Percentiles rank a stretch among this genome's conserved stretches.
phyloP scores from a whole-genome alignment of 2,888 invertebrate genomes.

The Andrena dorsata region DNA sequence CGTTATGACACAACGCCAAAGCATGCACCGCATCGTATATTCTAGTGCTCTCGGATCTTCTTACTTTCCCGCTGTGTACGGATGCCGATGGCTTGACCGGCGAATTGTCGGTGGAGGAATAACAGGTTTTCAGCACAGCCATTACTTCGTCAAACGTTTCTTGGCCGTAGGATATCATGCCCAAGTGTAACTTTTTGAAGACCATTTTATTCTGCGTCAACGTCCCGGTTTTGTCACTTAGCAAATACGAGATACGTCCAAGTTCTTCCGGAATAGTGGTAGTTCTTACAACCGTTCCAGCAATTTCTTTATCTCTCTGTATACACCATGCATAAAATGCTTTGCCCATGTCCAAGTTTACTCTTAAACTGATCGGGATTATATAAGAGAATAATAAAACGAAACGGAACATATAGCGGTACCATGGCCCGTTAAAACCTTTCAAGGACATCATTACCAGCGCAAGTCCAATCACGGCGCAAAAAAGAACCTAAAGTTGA shows the following conservation, averaged over 20 bases:
- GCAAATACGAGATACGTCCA: slow-evolving; percentile 97
- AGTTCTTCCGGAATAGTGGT: slow-evolving; percentile 99
- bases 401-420: slow-evolving; percentile 97
- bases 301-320: slow-evolving; percentile 96
- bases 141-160: slow-evolving; percentile 93
- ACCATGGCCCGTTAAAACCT: slow-evolving; percentile 98
- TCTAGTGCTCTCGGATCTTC: slow-evolving; percentile 90
- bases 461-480: slow-evolving; percentile 95
- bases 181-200: slow-evolving; percentile 97
- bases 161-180: slow-evolving; percentile 95
- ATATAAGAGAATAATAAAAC: slow-evolving; percentile 99
- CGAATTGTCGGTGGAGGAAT: slow-evolving; percentile 74
- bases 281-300: slow-evolving; percentile 97
- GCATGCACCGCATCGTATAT: slow-evolving; percentile 97
- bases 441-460: slow-evolving; percentile 98
- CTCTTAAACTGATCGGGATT: slow-evolving; percentile 98
- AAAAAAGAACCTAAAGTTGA: slow-evolving; percentile 90
- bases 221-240: slow-evolving; percentile 99
- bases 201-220: slow-evolving; percentile 99
- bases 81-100: slow-evolving; percentile 68
- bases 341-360: slow-evolving; percentile 99
- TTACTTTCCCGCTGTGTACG: slow-evolving; percentile 85
- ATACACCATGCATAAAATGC: slow-evolving; percentile 99
- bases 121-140: slow-evolving; percentile 77
- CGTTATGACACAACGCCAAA: slow-evolving; percentile 98